phyloP scores from a whole-genome alignment of 1,140 invertebrate species.

The Drosophila navojoa region DNA sequence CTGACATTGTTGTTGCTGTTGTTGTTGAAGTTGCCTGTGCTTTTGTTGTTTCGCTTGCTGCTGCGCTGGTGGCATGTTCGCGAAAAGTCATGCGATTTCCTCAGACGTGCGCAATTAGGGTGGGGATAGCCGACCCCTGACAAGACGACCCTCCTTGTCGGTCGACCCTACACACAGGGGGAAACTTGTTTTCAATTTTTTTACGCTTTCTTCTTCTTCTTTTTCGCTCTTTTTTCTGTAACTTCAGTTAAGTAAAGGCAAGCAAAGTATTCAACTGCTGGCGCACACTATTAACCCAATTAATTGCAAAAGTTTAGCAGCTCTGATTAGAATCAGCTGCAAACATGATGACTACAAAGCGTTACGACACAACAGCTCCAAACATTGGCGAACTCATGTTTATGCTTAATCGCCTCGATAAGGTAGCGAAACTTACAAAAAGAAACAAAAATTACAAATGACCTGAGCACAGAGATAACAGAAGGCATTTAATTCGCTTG shows the following conservation, averaged over 20 bases:
- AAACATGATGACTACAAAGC: constrained; percentile 40
- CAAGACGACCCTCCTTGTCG: constrained; percentile 11
- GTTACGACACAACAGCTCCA: constrained; percentile 37
- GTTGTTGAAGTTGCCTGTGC: constrained; percentile 10
- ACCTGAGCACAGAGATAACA: background rate
- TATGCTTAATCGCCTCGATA: no score
- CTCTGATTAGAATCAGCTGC: constrained; percentile 49
- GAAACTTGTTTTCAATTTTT: constrained; percentile 21
- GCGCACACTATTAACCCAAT: constrained; percentile 49
- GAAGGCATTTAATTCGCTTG: no score
- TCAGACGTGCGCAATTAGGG: constrained; percentile 51
- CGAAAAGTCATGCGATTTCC: constrained; percentile 55
- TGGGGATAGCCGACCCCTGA: constrained; percentile 27
- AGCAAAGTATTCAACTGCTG: constrained; percentile 32
- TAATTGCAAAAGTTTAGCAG: constrained; percentile 51
- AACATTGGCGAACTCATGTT: constrained; percentile 15
- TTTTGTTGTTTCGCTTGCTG: constrained; percentile 1
- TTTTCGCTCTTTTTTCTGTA: background rate
- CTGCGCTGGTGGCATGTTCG: constrained; percentile 52
- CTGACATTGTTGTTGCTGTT: constrained; percentile 23
- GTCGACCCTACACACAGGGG: background rate
- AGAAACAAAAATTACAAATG: no score
- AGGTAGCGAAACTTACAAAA: background rate
- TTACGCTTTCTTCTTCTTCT: background rate
- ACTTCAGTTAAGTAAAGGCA: background rate